These are phyloP conservation scores for Acrocera orbiculus DNA, from an alignment of 2,888 invertebrate species.

Conservation along the genomic window DNA sequence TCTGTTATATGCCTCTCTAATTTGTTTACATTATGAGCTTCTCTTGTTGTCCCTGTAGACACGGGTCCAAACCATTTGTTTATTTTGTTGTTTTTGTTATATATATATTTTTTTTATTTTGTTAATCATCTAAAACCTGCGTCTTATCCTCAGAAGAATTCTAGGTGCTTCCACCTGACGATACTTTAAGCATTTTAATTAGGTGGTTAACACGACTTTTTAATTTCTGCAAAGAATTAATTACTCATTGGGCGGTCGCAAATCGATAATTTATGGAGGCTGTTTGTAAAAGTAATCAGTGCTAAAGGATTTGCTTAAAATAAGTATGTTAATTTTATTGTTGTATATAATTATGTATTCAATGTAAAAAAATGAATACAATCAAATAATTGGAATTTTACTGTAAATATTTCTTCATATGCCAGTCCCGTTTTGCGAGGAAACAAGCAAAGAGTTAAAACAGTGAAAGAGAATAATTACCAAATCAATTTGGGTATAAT, in stretches of 20 bases:
- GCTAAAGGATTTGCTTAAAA: no score
- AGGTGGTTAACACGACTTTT: conserved; percentile 33
- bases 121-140: neutral
- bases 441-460: no score
- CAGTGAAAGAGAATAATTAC: no score
- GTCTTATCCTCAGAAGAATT: neutral
- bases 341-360: no score
- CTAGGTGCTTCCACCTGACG: conserved; percentile 4
- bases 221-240: conserved; percentile 32
- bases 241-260: conserved; percentile 30
- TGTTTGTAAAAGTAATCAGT: no score
- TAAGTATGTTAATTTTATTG: no score
- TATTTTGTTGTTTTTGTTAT: neutral
- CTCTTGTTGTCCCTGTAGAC: conserved; percentile 17
- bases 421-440: no score
- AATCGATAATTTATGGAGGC: no score
- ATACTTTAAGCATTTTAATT: conserved; percentile 28
- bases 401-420: no score
- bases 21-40: conserved; percentile 30
- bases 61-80: neutral
- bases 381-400: no score
- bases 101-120: conserved; percentile 3
- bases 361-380: no score
- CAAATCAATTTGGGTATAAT: no score
- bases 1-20: conserved; percentile 18